phyloP scores from a whole-genome alignment of 1,140 invertebrate species.

The Hyphantria cunea region DNA sequence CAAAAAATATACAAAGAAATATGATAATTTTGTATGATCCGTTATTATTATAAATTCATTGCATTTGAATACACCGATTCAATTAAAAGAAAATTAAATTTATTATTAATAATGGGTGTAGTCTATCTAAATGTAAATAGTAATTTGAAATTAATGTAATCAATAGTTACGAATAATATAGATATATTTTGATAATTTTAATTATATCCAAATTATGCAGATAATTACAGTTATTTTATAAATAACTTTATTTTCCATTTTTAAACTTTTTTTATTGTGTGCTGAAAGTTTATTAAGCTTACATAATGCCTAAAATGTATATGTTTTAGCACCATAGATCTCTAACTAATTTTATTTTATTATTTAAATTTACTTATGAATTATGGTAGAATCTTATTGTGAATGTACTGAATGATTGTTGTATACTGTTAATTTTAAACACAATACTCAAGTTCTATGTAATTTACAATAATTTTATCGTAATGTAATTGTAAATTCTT shows the following conservation, averaged over 20 bases:
- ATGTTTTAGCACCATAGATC: slow-evolving; percentile 28
- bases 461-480: slow-evolving; percentile 28
- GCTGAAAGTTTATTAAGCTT: no score
- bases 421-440: slow-evolving; percentile 13
- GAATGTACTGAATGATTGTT: slow-evolving; percentile 15
- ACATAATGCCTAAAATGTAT: no score
- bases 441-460: slow-evolving; percentile 32
- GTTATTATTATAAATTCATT: background rate
- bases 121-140: slow-evolving; percentile 11
- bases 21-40: slow-evolving; percentile 3
- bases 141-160: slow-evolving; percentile 18
- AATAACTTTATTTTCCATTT: slow-evolving; percentile 12
- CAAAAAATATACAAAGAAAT: no score
- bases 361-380: slow-evolving; percentile 31
- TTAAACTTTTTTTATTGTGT: background rate
- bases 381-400: slow-evolving; percentile 13
- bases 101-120: slow-evolving; percentile 14
- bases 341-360: slow-evolving; percentile 39
- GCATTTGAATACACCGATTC: slow-evolving; percentile 1
- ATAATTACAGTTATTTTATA: slow-evolving; percentile 24
- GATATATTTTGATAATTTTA: slow-evolving; percentile 23
- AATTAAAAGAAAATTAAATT: slow-evolving; percentile 11
- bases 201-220: slow-evolving; percentile 7
- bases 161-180: slow-evolving; percentile 14
- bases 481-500: slow-evolving; percentile 30